A percentile compares a stretch with the other conserved stretches of the same genome.
These are phyloP conservation scores for Schizothorax lantsangensis DNA, from an alignment of 2,797 vertebrate genomes.

Conservation along the genomic window DNA sequence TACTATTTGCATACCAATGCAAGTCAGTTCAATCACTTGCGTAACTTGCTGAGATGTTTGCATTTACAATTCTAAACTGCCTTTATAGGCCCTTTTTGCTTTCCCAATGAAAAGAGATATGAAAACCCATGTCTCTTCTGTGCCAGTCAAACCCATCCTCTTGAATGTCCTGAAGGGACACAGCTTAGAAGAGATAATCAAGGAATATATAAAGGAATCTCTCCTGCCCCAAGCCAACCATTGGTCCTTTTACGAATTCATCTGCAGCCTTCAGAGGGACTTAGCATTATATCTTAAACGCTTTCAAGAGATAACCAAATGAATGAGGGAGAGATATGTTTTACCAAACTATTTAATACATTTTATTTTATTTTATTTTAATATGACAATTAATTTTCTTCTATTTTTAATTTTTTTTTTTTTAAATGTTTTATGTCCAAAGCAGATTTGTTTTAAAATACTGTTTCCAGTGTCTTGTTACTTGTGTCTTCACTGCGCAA, in stretches of 20 bases:
- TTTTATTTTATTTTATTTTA: background rate
- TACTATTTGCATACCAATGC: conserved; percentile 34
- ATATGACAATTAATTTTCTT: background rate
- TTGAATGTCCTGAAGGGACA: conserved; percentile 80
- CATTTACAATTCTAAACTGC: conserved; percentile 45
- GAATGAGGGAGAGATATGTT: background rate
- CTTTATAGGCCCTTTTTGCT: conserved; percentile 30
- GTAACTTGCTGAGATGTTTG: conserved; percentile 1
- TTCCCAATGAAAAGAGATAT: conserved; percentile 48
- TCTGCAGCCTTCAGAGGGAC: conserved; percentile 76
- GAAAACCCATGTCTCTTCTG: conserved; percentile 52
- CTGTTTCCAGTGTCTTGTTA: background rate
- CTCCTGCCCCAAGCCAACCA: conserved; percentile 77
- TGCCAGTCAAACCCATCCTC: conserved; percentile 68
- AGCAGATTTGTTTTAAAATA: background rate
- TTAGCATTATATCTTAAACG: conserved; percentile 71
- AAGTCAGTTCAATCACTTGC: background rate
- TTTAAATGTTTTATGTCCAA: background rate
- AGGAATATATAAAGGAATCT: conserved; percentile 77
- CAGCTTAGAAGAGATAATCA: conserved; percentile 86
- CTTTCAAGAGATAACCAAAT: conserved; percentile 58
- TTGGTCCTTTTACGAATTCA: conserved; percentile 83
- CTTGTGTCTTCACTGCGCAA: background rate
- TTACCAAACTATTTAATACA: conserved; percentile 10
- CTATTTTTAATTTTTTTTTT: background rate